Evolutionary conservation across 1,140 invertebrate species (phyloP).

Genomic region (Aphaenogaster ashmeadi): DNA sequence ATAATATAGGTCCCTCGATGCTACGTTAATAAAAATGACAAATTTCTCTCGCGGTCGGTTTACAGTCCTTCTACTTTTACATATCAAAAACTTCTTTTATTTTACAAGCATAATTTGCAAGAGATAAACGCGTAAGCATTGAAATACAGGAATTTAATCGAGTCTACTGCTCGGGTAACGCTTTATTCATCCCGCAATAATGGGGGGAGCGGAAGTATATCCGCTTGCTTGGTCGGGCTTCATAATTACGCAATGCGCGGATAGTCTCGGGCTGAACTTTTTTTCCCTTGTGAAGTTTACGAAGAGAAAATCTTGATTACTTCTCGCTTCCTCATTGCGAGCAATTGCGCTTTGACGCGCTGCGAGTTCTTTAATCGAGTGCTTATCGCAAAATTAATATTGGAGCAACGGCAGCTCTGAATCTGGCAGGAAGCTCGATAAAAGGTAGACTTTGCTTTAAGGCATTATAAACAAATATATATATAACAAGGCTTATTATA

Average conservation of each 20-base stretch:
- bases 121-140: not conserved
- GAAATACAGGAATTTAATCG: conserved; percentile 20
- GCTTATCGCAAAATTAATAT: conserved; percentile 46
- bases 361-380: conserved; percentile 19
- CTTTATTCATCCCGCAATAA: conserved; percentile 46
- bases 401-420: not conserved
- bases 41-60: not conserved
- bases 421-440: not conserved
- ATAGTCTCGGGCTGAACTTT: conserved; percentile 21
- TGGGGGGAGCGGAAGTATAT: conserved; percentile 12
- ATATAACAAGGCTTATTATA: not conserved
- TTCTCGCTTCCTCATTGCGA: conserved; percentile 28
- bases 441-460: not conserved
- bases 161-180: not conserved
- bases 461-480: conserved; percentile 1
- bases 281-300: conserved; percentile 32
- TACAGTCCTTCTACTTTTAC: not conserved
- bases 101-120: not conserved
- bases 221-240: not conserved
- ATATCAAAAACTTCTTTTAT: not conserved
- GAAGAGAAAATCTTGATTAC: conserved; percentile 27
- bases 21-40: not conserved
- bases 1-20: not conserved
- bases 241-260: conserved; percentile 45
- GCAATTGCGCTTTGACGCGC: conserved; percentile 17